These are phyloP conservation scores for Theocolax elegans DNA, from an alignment of 1,140 invertebrate genomes.

Conservation along the genomic window DNA sequence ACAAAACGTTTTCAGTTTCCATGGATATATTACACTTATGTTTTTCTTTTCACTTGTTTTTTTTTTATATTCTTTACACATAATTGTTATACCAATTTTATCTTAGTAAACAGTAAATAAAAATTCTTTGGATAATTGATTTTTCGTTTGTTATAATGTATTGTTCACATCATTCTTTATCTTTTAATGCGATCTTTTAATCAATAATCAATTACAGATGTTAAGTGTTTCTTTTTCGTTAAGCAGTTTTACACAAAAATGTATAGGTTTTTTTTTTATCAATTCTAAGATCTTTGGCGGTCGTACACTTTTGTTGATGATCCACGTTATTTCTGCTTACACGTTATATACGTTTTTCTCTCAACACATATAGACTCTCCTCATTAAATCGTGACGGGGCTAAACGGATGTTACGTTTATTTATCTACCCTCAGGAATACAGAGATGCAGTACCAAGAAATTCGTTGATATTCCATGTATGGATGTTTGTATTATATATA, in stretches of 20 bases:
- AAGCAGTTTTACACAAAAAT: too few species aligned
- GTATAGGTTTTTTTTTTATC: background rate
- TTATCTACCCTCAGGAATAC: too few species aligned
- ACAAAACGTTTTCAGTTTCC: constrained; percentile 22
- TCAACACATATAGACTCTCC: too few species aligned
- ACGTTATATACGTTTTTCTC: too few species aligned
- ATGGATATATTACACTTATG: constrained; percentile 17
- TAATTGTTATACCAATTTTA: constrained; percentile 21
- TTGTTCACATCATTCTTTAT: constrained; percentile 9
- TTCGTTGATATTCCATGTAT: constrained; percentile 24
- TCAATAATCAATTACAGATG: constrained; percentile 28
- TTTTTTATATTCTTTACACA: constrained; percentile 19
- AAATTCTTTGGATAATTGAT: constrained; percentile 14
- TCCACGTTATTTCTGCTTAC: background rate
- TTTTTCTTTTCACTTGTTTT: constrained; percentile 11
- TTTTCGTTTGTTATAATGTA: constrained; percentile 28
- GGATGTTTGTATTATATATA: too few species aligned
- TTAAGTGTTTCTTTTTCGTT: background rate
- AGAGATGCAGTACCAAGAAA: constrained; percentile 19
- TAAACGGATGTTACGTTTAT: too few species aligned
- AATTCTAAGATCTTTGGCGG: too few species aligned
- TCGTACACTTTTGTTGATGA: constrained; percentile 1
- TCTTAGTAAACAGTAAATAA: constrained; percentile 30
- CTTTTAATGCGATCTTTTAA: constrained; percentile 29
- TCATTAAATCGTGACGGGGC: too few species aligned